Conservation (phyloP, 2,888 invertebrate genomes). For the Drosophila parthenogenetica region DNA sequence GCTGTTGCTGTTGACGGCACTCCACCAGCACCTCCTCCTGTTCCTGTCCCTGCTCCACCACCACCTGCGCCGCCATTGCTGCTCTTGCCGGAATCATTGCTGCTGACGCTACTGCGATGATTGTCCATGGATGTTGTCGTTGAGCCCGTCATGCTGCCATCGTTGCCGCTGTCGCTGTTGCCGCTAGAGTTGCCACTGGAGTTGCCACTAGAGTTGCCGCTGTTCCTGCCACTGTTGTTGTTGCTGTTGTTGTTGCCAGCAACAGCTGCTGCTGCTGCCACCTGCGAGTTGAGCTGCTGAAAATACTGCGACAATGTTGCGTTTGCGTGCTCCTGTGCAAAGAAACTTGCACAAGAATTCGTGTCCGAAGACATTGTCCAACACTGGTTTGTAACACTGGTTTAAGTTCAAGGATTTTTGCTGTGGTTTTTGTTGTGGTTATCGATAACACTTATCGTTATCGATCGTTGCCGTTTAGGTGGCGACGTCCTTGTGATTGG, state of each 20-base stretch:
- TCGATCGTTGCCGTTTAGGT: slow-evolving; percentile 42
- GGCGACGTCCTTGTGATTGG: slow-evolving; percentile 67
- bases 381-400: slow-evolving; percentile 32
- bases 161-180: slow-evolving; percentile 55
- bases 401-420: background rate
- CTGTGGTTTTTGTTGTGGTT: slow-evolving; percentile 1
- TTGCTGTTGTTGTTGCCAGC: slow-evolving; percentile 45
- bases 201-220: slow-evolving; percentile 46
- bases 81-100: slow-evolving; percentile 48
- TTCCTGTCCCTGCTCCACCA: background rate
- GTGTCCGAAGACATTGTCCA: slow-evolving; percentile 67
- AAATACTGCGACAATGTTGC: slow-evolving; percentile 82
- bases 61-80: slow-evolving; percentile 38
- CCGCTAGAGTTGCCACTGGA: slow-evolving; percentile 21
- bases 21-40: slow-evolving; percentile 21
- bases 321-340: slow-evolving; percentile 81
- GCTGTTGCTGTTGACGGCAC: slow-evolving; percentile 41
- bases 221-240: slow-evolving; percentile 49
- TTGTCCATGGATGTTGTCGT: slow-evolving; percentile 47
- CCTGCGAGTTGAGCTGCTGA: slow-evolving; percentile 81
- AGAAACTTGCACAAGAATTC: slow-evolving; percentile 82
- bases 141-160: slow-evolving; percentile 31
- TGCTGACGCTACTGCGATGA: slow-evolving; percentile 45
- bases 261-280: slow-evolving; percentile 68
- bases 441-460: background rate